phyloP scores from a whole-genome alignment of 2,888 invertebrate species.

The Cheilosia soror region DNA sequence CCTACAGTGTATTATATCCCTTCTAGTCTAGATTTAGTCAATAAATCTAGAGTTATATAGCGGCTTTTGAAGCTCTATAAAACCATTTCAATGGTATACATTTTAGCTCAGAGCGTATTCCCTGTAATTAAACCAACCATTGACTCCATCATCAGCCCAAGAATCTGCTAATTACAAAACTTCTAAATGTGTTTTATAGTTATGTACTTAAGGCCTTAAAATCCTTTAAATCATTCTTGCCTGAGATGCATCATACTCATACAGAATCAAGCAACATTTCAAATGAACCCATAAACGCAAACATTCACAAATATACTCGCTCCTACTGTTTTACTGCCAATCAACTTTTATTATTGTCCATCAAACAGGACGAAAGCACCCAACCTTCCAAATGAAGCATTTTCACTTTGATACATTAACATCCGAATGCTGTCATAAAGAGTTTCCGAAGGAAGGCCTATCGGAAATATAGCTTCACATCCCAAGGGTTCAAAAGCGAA shows the following conservation, averaged over 20 bases:
- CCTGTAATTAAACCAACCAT: background rate
- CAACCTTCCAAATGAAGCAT: constrained; percentile 42
- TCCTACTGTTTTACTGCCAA: constrained; percentile 64
- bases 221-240: constrained; percentile 2
- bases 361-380: constrained; percentile 45
- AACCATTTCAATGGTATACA: too few species aligned
- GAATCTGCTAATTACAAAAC: constrained; percentile 19
- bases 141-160: background rate
- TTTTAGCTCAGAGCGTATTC: background rate
- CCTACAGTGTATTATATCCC: too few species aligned
- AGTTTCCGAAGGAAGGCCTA: constrained; percentile 67
- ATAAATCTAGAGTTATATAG: too few species aligned
- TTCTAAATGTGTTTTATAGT: constrained; percentile 24
- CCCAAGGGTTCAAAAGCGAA: constrained; percentile 59
- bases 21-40: too few species aligned
- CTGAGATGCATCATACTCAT: constrained; percentile 1
- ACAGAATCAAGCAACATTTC: constrained; percentile 1
- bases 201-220: background rate
- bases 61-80: too few species aligned
- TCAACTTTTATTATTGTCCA: constrained; percentile 71
- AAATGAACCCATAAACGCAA: constrained; percentile 60
- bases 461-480: constrained; percentile 65
- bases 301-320: constrained; percentile 40
- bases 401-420: constrained; percentile 74
- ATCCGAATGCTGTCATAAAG: constrained; percentile 68